Evolutionary conservation across 1,140 invertebrate genomes (phyloP).

Genomic region (Zaprionus nigranus): DNA sequence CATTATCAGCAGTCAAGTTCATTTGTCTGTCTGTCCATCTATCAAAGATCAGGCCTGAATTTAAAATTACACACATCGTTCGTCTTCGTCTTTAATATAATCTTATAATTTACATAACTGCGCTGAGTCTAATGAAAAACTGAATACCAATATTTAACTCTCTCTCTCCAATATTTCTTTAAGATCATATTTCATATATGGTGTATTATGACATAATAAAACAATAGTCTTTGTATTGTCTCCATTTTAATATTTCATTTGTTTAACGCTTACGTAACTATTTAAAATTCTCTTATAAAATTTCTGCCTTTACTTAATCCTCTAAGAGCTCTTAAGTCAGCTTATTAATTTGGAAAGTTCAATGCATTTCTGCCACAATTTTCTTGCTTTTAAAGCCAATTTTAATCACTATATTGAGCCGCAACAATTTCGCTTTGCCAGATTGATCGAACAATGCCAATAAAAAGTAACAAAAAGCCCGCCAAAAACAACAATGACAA

Average conservation of each 20-base stretch:
- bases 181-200: neutral
- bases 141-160: neutral
- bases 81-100: neutral
- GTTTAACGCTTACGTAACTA: neutral
- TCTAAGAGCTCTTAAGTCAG: neutral
- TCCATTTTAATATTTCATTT: neutral
- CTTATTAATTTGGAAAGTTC: neutral
- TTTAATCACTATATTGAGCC: conserved; percentile 17
- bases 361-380: conserved; percentile 10
- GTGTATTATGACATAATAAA: neutral
- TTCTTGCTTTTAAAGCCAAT: conserved; percentile 8
- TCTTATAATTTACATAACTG: neutral
- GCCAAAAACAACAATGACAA: conserved; percentile 27
- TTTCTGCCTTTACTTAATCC: neutral
- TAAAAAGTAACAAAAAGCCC: conserved; percentile 15
- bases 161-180: neutral
- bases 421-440: conserved; percentile 18
- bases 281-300: neutral
- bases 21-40: neutral
- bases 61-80: neutral
- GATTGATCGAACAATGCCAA: conserved; percentile 38
- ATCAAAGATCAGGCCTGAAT: neutral
- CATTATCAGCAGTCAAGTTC: neutral
- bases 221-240: neutral
- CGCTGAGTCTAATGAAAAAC: neutral